phyloP scores from a whole-genome alignment of 2,797 vertebrate genomes.

The Acanthopagrus latus region DNA sequence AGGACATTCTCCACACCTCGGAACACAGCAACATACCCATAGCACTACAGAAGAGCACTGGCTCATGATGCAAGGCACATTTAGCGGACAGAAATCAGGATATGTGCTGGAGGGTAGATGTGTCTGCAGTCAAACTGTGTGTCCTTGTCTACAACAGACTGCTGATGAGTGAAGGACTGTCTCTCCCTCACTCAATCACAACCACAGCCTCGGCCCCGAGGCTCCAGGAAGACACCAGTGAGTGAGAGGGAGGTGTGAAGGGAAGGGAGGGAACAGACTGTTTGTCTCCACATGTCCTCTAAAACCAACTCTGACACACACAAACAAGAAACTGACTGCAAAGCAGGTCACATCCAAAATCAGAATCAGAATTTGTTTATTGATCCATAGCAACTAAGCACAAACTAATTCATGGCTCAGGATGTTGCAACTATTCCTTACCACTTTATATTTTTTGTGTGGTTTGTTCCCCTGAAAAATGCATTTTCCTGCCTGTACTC shows the following conservation, averaged over 20 bases:
- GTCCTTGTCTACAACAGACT: conserved; percentile 80
- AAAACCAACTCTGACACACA: conserved; percentile 46
- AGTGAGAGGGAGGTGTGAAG: conserved; percentile 51
- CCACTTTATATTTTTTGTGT: background rate
- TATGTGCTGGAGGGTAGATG: conserved; percentile 66
- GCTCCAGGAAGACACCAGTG: conserved; percentile 63
- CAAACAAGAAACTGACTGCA: conserved; percentile 10
- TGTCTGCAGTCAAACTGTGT: conserved; percentile 78
- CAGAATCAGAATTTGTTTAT: too few relatives aligned
- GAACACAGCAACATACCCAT: conserved; percentile 19
- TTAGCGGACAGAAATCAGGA: conserved; percentile 67
- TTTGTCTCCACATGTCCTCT: conserved; percentile 58
- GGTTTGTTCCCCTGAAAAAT: background rate
- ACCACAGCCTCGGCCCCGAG: conserved; percentile 54
- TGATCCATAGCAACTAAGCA: background rate
- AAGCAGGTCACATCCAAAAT: conserved; percentile 8
- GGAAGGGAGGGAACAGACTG: conserved; percentile 38
- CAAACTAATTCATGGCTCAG: conserved; percentile 1
- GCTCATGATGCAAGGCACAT: conserved; percentile 66
- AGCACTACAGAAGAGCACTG: conserved; percentile 39
- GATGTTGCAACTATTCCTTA: background rate
- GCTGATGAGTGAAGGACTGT: conserved; percentile 76
- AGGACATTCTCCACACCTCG: conserved; percentile 29
- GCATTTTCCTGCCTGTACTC: conserved; percentile 4
- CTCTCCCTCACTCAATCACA: conserved; percentile 77